These are phyloP conservation scores for Philhelius pedissequus DNA, from an alignment of 2,888 invertebrate species.

Conservation along the genomic window DNA sequence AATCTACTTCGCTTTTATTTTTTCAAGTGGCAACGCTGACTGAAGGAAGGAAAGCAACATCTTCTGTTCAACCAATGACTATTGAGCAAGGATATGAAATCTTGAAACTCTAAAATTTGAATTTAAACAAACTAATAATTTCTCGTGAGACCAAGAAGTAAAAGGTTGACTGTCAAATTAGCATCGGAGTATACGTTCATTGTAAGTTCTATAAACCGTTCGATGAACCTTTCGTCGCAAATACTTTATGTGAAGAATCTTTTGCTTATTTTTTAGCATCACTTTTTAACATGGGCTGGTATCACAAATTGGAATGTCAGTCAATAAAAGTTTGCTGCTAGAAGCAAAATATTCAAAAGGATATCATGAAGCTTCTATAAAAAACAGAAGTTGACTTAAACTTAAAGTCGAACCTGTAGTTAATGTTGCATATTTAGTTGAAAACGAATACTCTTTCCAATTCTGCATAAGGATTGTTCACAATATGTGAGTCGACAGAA, in stretches of 20 bases:
- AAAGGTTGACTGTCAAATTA: not conserved
- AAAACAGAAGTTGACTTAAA: not conserved
- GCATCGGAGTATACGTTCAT: not conserved
- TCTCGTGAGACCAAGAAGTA: no score
- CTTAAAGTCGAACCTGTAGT: not conserved
- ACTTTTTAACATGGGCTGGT: not conserved
- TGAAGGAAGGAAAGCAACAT: no score
- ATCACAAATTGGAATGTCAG: not conserved
- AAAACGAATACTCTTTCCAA: not conserved
- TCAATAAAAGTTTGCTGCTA: not conserved
- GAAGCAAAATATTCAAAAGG: no score
- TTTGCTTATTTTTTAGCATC: not conserved
- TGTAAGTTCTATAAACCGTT: slow-evolving; percentile 7
- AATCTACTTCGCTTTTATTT: no score
- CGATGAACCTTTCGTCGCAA: not conserved
- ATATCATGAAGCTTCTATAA: not conserved
- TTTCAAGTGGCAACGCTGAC: no score
- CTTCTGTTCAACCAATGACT: no score
- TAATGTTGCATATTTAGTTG: not conserved
- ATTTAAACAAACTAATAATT: no score
- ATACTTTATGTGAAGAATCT: not conserved
- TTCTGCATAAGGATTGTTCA: no score
- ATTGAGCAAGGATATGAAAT: no score
- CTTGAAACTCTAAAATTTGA: no score
- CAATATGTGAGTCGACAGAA: no score